phyloP scores from a whole-genome alignment of 2,888 invertebrate species.

The Apantesis nais region DNA sequence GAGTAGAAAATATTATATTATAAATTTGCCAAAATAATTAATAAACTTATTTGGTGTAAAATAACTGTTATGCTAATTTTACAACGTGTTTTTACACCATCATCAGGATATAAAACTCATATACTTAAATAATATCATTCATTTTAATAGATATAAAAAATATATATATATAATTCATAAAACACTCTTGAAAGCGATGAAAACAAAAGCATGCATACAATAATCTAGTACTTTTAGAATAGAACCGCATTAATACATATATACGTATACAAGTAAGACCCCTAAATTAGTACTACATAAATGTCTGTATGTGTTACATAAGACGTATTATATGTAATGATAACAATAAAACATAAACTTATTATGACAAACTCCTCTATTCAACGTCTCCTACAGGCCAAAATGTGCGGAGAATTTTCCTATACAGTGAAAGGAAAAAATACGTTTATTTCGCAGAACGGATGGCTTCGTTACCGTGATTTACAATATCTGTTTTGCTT shows the following conservation, averaged over 20 bases:
- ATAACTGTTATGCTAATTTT: no score
- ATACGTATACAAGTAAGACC: not conserved
- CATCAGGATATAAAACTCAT: no score
- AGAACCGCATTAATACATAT: not conserved
- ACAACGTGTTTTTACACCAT: no score
- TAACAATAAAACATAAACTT: not conserved
- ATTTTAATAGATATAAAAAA: no score
- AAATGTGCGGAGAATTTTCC: not conserved
- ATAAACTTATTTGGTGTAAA: no score
- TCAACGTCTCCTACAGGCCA: not conserved
- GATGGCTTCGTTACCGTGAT: slow-evolving; percentile 65
- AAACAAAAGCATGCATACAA: not conserved
- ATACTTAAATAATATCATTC: no score
- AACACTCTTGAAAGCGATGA: no score
- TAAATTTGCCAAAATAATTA: no score
- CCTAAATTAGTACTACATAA: not conserved
- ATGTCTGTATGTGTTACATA: not conserved
- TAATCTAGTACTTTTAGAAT: not conserved
- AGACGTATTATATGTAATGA: not conserved
- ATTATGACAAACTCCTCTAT: not conserved
- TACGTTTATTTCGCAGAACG: slow-evolving; percentile 50
- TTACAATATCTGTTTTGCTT: slow-evolving; percentile 56
- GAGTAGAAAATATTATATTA: no score
- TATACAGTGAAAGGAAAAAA: slow-evolving; percentile 43
- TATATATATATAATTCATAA: no score